Base-by-base conservation (phyloP, 2,113 vertebrate species). In the Neodon shergylaensis region DNA sequence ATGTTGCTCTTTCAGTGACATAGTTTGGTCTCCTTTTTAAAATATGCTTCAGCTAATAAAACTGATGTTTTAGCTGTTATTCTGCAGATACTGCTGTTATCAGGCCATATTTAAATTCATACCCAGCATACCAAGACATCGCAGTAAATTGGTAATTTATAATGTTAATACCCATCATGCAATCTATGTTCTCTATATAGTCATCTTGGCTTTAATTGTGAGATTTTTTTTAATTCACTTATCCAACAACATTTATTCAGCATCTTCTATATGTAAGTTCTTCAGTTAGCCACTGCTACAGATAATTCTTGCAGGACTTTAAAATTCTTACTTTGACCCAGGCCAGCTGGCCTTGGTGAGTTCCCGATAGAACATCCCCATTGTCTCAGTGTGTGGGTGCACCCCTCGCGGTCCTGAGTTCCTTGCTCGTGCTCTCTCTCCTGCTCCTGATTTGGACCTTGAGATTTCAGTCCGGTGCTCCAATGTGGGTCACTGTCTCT, bases 21-120 rank as follows among this genome's bases (percentile, higher is more conserved):
- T 28, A 68, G 44, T 79, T 93, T 44, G 68, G 3, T 47, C 93
- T 90, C 49, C 90, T n/a, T 74, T 93, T 90, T 88, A n/a, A 66
- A 92, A 79, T 79, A 10, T 58, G 54, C 24, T 74, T 93, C 17
- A 91, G 0, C 77, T 47, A 74, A 83, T 92, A 47, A 84, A 93
- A 65, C 3, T 58, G 54, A 58, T 42, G n/a, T 47, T 42, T 92
- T 92, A 22, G 74, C 39, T 90, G 33, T 70, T 13, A 84, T 61
- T 17, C 14, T 83, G 10, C 77, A 16, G 66, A 86, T 86, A 72
- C 12, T 92, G 26, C 65, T 87, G 28, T 94, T 73, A 89, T 47
- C 39, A 78, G 76, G 63, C 14, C 1, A 17, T 87, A 58, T 82
- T 91, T 31, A 3, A 49, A 42, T n/a, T 89, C 58, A 76, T 31